Base-by-base conservation (phyloP, 2,888 invertebrate species). In the Antitype chi region DNA sequence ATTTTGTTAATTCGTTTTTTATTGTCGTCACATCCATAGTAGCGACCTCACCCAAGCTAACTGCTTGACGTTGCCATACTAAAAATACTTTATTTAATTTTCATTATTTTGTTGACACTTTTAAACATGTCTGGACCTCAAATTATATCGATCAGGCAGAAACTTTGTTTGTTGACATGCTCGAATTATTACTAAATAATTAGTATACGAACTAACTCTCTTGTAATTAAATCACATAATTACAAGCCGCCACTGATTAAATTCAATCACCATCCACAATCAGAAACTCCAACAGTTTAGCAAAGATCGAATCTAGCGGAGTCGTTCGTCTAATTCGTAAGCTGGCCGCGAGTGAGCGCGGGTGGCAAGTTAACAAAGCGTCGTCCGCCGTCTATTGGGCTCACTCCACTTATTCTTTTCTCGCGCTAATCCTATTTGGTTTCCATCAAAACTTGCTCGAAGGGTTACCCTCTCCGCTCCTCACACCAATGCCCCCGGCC, bases 381-480 rank as follows among this genome's bases (percentile, higher is more conserved):
- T 85, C 89, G 90, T 87, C 91, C 90, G 88, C 86, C 89, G 89
- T 88, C 92, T 90, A 91, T 91, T 91, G 92, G 92, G 91, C 90
- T 92, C 91, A 91, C 92, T 93, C 91, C 92, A 93, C 93, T 94
- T 93, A 93, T 95, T 95, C 94, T 95, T 95, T 96, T 91, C 93
- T 90, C 91, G 92, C 91, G 92, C 93, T 96, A 96, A 96, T 96
- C 95, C 94, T 95, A 93, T 96, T 96, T 95, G 94, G 93, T 94
- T 96, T 96, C 95, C 95, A 96, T 96, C 96, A 95, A 94, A 96
- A 96, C 95, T 96, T 95, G 92, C 87, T 92, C 91, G 92, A 95
- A 94, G 94, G 94, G 94, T 94, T 92, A 92, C 89, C 89, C 84
- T 82, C 87, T 85, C 85, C 84, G 81, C 81, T 62, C 74, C 85